Base-by-base conservation (phyloP, 1,140 invertebrate species). In the Heliothis subflexa region DNA sequence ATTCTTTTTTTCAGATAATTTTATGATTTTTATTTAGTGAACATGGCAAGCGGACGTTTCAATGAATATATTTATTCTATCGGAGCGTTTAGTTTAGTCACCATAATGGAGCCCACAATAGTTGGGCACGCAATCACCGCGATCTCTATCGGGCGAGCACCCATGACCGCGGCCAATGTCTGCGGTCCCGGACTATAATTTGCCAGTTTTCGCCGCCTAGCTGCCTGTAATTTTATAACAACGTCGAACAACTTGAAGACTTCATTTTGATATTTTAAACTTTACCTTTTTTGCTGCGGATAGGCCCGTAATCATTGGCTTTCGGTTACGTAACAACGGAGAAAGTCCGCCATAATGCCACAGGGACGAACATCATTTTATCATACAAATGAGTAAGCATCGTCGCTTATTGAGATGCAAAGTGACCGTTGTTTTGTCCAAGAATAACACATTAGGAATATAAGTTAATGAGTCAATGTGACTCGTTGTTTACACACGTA, bases 141-240 rank as follows among this genome's bases (percentile, higher is more conserved):
- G 85, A 89, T 90, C 83, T 78, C 81, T 87, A 91, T 90, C 89
- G 47, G 21, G n/a, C n/a, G n/a, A n/a, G 52, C 57, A 77, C 49
- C n/a, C 76, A 52, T 85, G 80, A 80, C 86, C 83, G 73, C 83
- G 80, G 78, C 82, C 81, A 81, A 83, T 80, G 79, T 78, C 80
- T 86, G 85, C 81, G 86, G 85, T 83, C 68, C 64, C 70, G 57
- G 75, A 89, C 89, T 92, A 88, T 92, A 94, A 93, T 93, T 94
- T 93, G 82, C 89, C 89, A 88, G 83, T 88, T 89, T 89, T 89
- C 84, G 81, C 85, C 84, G 86, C 85, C 87, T 90, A 90, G 88
- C 84, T 88, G 86, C 85, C 83, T 85, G 85, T 89, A 88, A 90
- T 93, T 91, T 91, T 82, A 81, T 83, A 90, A 88, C 85, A 84